A percentile compares a stretch with the other conserved stretches of the same genome.
Conservation (phyloP, 1,140 invertebrate genomes). For the Polypedilum vanderplanki region DNA sequence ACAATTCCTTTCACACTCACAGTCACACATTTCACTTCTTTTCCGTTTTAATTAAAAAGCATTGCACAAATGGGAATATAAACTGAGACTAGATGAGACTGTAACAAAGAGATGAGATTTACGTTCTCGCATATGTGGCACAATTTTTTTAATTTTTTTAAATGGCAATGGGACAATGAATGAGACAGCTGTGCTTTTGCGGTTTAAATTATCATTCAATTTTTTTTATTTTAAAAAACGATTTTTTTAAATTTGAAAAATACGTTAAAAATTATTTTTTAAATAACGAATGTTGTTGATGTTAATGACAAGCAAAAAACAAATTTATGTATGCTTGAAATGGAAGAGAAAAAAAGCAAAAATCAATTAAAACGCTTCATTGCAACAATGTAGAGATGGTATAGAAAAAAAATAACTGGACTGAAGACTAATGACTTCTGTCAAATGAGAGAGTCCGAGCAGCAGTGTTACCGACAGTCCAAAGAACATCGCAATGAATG, state of each 20-base stretch:
- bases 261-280: too few species aligned
- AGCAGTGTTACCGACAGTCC: neutral
- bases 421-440: neutral
- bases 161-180: neutral
- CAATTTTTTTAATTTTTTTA: neutral
- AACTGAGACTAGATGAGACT: neutral
- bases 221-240: too few species aligned
- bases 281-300: too few species aligned
- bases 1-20: neutral
- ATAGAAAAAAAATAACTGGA: too few species aligned
- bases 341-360: neutral
- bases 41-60: constrained; percentile 19
- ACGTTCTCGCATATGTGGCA: neutral
- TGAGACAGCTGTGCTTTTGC: too few species aligned
- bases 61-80: constrained; percentile 13
- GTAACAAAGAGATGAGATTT: neutral
- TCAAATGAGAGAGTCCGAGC: neutral
- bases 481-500: neutral
- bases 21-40: neutral
- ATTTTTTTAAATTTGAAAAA: too few species aligned
- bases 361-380: neutral
- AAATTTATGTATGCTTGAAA: neutral
- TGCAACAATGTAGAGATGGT: too few species aligned
- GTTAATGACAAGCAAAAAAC: too few species aligned
- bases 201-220: too few species aligned